phyloP scores from a whole-genome alignment of 2,113 vertebrate genomes.

The crab-eating macaque (Macaca fascicularis) region DNA sequence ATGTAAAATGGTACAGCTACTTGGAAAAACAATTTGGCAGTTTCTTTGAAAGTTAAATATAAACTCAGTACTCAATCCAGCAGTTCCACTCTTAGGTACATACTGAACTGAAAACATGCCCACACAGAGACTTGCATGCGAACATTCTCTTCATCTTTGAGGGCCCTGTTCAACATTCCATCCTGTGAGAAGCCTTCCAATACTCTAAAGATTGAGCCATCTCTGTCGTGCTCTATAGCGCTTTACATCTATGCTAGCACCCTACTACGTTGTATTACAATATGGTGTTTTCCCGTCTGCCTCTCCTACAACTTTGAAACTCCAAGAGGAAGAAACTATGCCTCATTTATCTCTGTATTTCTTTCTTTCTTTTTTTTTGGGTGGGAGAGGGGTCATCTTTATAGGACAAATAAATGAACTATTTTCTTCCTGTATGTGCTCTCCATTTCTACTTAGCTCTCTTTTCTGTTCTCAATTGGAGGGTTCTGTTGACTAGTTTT shows the following conservation, averaged over 20 bases:
- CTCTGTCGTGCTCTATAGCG: rapidly evolving
- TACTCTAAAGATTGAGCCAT: neutral
- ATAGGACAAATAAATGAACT: neutral
- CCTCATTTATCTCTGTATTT: neutral
- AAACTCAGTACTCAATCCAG: neutral
- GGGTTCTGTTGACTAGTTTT: neutral
- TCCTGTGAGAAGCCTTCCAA: neutral
- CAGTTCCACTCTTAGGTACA: neutral
- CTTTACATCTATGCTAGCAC: neutral
- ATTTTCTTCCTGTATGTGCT: neutral
- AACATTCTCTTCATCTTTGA: neutral
- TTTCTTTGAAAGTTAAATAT: neutral
- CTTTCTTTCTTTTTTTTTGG: too few relatives aligned
- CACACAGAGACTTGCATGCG: neutral
- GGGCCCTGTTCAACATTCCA: neutral
- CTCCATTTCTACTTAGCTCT: neutral
- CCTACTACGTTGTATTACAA: rapidly evolving
- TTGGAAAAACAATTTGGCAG: neutral
- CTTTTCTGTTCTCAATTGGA: neutral
- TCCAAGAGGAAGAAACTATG: neutral
- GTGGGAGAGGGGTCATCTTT: neutral
- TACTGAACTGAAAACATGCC: neutral
- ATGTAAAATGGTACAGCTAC: neutral
- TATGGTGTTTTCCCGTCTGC: neutral
- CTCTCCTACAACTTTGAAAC: neutral